Evolutionary conservation across 2,797 vertebrate genomes (phyloP).

Genomic region (Astyanax mexicanus): DNA sequence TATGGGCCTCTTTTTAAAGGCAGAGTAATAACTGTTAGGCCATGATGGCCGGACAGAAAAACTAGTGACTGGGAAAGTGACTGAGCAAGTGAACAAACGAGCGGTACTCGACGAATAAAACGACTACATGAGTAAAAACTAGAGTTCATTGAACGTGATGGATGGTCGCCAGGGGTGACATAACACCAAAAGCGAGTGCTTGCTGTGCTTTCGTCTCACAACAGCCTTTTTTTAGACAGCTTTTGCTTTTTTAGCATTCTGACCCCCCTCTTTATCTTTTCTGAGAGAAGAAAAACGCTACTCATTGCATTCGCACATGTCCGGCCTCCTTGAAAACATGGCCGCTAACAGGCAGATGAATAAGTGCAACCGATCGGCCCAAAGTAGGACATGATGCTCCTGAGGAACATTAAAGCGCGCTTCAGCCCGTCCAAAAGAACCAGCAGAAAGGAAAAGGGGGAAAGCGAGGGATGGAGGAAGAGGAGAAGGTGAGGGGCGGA

Average conservation of each 20-base stretch:
- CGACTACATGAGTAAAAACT: constrained; percentile 56
- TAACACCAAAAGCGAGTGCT: constrained; percentile 54
- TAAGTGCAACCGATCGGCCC: constrained; percentile 62
- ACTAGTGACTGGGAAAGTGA: constrained; percentile 31
- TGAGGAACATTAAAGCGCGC: constrained; percentile 78
- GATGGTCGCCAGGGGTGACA: constrained; percentile 64
- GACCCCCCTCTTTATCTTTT: constrained; percentile 47
- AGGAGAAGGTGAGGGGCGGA: constrained; percentile 56
- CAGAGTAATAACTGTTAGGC: constrained; percentile 43
- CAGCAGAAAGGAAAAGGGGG: constrained; percentile 60
- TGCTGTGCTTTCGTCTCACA: constrained; percentile 30
- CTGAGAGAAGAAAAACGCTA: constrained; percentile 44
- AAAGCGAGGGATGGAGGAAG: constrained; percentile 37
- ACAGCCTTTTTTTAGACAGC: constrained; percentile 46
- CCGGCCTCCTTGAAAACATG: constrained; percentile 66
- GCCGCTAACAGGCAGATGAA: constrained; percentile 72
- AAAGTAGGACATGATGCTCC: constrained; percentile 75
- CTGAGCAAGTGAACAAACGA: constrained; percentile 41
- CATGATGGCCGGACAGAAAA: constrained; percentile 34
- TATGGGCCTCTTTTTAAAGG: constrained; percentile 52
- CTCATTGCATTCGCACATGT: constrained; percentile 77
- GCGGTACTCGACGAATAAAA: constrained; percentile 57
- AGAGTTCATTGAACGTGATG: constrained; percentile 64
- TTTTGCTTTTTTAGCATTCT: constrained; percentile 54
- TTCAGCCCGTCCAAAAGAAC: constrained; percentile 67